phyloP scores from a whole-genome alignment of 2,113 vertebrate species.

The Epinephelus lanceolatus region DNA sequence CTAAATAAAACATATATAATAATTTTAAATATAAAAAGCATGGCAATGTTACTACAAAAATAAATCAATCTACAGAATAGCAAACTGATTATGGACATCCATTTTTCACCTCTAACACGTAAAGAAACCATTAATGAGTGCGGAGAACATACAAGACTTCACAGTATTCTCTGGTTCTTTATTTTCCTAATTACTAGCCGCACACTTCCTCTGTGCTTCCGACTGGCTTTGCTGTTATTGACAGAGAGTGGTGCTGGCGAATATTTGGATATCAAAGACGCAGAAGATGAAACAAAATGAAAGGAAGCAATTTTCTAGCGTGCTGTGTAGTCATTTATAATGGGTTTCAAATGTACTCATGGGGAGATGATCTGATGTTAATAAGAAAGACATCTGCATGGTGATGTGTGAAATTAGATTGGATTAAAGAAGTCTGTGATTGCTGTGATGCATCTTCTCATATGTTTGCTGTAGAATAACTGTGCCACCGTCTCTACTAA shows the following conservation, averaged over 20 bases:
- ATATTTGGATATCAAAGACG: conserved; percentile 55
- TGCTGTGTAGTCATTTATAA: conserved; percentile 53
- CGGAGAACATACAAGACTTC: not conserved
- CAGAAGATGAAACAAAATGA: conserved; percentile 62
- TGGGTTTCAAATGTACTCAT: conserved; percentile 52
- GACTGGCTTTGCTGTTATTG: conserved; percentile 21
- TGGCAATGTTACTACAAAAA: not conserved
- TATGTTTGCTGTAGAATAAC: conserved; percentile 11
- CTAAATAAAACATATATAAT: not conserved
- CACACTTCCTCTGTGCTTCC: not conserved
- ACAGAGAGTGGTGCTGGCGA: conserved; percentile 26
- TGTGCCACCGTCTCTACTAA: not conserved
- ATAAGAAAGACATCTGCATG: conserved; percentile 64
- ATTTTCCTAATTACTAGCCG: not conserved
- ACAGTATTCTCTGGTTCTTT: not conserved
- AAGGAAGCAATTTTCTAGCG: conserved; percentile 61
- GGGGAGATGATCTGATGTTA: conserved; percentile 57
- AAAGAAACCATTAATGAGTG: not conserved
- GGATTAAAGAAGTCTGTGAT: conserved; percentile 46
- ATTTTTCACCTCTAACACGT: not conserved
- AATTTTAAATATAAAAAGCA: not conserved
- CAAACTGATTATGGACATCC: not conserved
- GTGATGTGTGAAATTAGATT: conserved; percentile 64
- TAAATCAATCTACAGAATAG: not conserved
- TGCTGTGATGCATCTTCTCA: conserved; percentile 20